Evolutionary conservation across 2,113 vertebrate species (phyloP).

Genomic region (Prochilodus magdalenae): DNA sequence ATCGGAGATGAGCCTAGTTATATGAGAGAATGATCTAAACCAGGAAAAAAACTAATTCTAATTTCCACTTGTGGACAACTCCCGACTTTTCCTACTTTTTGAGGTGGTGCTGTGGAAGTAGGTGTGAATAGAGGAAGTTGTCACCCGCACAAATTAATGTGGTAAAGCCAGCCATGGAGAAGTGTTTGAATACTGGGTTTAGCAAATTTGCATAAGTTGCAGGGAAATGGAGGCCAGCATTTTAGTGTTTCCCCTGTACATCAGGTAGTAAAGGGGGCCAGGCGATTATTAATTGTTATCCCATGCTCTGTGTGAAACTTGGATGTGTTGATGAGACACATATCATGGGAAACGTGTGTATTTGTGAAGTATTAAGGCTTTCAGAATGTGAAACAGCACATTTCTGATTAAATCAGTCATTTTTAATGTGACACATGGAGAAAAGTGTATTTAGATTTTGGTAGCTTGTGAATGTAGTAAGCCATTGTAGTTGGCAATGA

Average conservation of each 20-base stretch:
- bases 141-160: background rate
- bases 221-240: no score
- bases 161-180: background rate
- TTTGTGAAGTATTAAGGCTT: background rate
- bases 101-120: background rate
- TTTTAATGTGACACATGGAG: background rate
- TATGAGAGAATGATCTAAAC: no score
- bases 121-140: slow-evolving; percentile 18
- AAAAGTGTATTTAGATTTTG: no score
- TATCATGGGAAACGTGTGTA: no score
- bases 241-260: no score
- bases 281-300: background rate
- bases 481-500: background rate
- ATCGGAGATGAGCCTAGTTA: no score
- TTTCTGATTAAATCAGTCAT: background rate
- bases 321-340: background rate
- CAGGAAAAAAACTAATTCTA: no score
- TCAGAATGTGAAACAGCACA: background rate
- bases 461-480: no score
- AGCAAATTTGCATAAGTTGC: background rate
- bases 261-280: background rate
- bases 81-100: background rate
- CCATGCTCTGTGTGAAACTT: background rate
- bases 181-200: background rate
- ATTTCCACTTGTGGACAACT: no score